These are phyloP conservation scores for Dasyprocta punctata DNA, from an alignment of 2,113 vertebrate species.

Conservation along the genomic window DNA sequence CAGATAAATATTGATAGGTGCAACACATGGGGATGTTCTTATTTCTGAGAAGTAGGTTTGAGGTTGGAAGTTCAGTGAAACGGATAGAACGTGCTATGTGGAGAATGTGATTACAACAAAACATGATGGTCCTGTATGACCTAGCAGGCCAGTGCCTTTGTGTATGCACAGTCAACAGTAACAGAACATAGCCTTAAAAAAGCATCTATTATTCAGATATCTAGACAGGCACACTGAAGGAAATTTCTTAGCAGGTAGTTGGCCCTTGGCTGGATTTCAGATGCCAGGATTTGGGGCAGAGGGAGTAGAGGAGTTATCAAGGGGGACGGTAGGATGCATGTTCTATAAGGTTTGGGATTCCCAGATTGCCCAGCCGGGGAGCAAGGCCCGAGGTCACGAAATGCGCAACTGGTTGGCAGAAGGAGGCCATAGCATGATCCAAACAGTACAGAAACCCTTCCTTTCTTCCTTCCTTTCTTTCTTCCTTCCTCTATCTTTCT, in stretches of 20 bases:
- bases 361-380: not conserved
- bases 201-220: not conserved
- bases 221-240: not conserved
- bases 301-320: not conserved
- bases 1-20: not conserved
- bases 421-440: not conserved
- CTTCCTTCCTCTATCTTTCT: no score
- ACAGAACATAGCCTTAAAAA: not conserved
- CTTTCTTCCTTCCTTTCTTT: no score
- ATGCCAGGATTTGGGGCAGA: not conserved
- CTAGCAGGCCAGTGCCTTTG: not conserved
- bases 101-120: not conserved
- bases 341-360: not conserved
- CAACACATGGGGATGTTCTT: not conserved
- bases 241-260: not conserved
- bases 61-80: not conserved
- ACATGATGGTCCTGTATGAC: not conserved
- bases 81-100: not conserved
- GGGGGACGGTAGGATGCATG: not conserved
- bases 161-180: not conserved
- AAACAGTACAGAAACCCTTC: not conserved
- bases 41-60: not conserved
- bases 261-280: not conserved
- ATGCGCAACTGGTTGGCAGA: not conserved
- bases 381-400: not conserved